These are phyloP conservation scores for Halichoerus grypus DNA, from an alignment of 2,113 vertebrate species.

Conservation along the genomic window DNA sequence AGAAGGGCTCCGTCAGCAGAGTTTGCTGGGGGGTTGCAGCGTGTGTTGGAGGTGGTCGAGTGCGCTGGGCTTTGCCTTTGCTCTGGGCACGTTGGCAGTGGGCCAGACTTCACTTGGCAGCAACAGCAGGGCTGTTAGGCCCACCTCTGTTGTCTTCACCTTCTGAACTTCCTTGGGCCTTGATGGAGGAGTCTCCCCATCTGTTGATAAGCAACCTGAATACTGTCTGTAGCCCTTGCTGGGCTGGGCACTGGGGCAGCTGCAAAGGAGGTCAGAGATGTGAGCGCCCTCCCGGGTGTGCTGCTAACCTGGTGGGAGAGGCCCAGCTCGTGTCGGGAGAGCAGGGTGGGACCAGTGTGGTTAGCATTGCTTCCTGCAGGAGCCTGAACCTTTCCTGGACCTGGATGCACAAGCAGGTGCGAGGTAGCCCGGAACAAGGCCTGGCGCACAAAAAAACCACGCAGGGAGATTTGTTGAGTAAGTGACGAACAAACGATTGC, in stretches of 20 bases:
- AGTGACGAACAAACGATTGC: not conserved
- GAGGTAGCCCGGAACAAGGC: not conserved
- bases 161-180: not conserved
- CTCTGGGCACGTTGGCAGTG: not conserved
- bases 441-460: not conserved
- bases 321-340: not conserved
- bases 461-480: not conserved
- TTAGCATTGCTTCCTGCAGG: not conserved
- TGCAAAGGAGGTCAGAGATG: not conserved
- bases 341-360: rapidly evolving
- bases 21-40: rapidly evolving
- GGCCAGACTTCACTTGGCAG: not conserved
- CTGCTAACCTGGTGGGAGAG: not conserved
- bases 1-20: not conserved
- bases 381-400: not conserved
- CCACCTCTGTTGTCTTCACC: not conserved
- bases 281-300: too few relatives aligned
- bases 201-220: not conserved
- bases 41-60: not conserved
- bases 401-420: not conserved
- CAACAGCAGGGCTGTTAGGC: rapidly evolving
- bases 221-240: not conserved
- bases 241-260: not conserved
- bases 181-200: not conserved
- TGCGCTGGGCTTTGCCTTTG: not conserved